These are phyloP conservation scores for Pasiphila rectangulata DNA, from an alignment of 2,888 invertebrate genomes.

Conservation along the genomic window DNA sequence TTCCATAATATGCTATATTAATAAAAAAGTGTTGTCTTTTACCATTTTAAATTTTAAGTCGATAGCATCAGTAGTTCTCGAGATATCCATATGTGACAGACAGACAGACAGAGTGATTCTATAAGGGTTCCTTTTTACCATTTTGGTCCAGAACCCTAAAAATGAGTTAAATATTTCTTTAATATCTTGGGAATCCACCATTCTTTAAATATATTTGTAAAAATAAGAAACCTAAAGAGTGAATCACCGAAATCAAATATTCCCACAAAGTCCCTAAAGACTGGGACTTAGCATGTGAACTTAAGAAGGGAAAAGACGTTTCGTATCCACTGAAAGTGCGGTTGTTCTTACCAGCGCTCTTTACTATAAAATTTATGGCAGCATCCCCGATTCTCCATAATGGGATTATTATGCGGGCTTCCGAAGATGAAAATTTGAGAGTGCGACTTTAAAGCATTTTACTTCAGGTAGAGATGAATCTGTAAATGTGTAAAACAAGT, in stretches of 20 bases:
- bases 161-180: no score
- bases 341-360: slow-evolving; percentile 42
- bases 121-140: no score
- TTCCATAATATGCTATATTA: no score
- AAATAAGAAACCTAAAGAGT: not conserved
- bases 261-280: slow-evolving; percentile 23
- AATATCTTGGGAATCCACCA: no score
- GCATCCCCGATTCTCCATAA: slow-evolving; percentile 49
- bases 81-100: not conserved
- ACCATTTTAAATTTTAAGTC: no score
- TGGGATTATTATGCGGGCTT: slow-evolving; percentile 48
- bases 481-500: not conserved
- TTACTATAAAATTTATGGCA: slow-evolving; percentile 49
- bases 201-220: not conserved
- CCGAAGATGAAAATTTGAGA: slow-evolving; percentile 47
- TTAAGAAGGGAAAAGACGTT: slow-evolving; percentile 26
- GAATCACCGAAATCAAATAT: slow-evolving; percentile 21
- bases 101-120: not conserved
- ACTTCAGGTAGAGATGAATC: slow-evolving; percentile 16
- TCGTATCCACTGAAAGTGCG: slow-evolving; percentile 34
- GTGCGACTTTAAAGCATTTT: slow-evolving; percentile 32
- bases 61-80: no score
- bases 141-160: no score
- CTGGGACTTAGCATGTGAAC: slow-evolving; percentile 27
- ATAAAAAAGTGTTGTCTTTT: no score